These are phyloP conservation scores for Ips nitidus DNA, from an alignment of 1,140 invertebrate genomes.

Conservation along the genomic window DNA sequence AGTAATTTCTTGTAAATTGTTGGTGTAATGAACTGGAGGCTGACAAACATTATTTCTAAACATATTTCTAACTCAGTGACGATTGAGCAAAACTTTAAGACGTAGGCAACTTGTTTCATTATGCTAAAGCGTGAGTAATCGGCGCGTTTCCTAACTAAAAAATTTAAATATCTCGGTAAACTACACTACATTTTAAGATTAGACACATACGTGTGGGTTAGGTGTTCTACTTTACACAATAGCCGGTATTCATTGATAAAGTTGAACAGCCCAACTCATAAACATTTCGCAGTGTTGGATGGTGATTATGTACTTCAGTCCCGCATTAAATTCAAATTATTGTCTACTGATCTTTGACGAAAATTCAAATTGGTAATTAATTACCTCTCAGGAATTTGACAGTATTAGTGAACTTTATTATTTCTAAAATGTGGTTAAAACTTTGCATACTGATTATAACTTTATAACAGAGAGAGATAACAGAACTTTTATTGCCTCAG, in stretches of 20 bases:
- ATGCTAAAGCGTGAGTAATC: not conserved
- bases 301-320: not conserved
- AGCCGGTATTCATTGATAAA: slow-evolving; percentile 14
- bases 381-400: too few species aligned
- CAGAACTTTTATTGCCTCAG: too few species aligned
- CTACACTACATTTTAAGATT: not conserved
- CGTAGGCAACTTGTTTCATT: not conserved
- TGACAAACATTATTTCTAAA: too few species aligned
- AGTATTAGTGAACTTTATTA: too few species aligned
- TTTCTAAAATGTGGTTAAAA: too few species aligned
- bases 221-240: slow-evolving; percentile 26
- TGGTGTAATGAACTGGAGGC: too few species aligned
- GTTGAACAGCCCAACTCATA: slow-evolving; percentile 6
- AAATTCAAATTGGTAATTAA: not conserved
- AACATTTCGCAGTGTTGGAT: not conserved
- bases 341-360: slow-evolving; percentile 7
- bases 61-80: too few species aligned
- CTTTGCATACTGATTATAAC: too few species aligned
- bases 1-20: too few species aligned
- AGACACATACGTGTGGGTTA: slow-evolving; percentile 6
- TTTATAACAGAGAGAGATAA: too few species aligned
- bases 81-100: too few species aligned
- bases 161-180: not conserved
- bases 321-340: not conserved
- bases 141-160: not conserved